Conservation (phyloP, 2,113 vertebrate genomes). For the Eulemur rufifrons region DNA sequence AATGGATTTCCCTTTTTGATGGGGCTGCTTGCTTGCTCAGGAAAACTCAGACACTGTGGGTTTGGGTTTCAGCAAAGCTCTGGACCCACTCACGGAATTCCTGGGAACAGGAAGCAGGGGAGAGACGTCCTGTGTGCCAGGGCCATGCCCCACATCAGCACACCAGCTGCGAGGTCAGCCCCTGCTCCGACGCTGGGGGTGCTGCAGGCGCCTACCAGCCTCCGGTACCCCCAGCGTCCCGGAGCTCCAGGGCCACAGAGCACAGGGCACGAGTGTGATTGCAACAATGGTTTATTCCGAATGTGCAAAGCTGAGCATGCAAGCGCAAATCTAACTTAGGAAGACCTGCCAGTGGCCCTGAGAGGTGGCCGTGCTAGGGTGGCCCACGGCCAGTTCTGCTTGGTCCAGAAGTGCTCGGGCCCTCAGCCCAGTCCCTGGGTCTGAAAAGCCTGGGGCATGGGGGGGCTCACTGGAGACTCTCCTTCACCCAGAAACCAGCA, state of each 20-base stretch:
- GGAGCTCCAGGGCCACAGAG: neutral
- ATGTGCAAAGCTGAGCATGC: constrained; percentile 44
- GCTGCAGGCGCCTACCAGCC: neutral
- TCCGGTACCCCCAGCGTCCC: neutral
- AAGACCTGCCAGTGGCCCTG: neutral
- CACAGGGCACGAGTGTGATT: neutral
- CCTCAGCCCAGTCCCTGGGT: neutral
- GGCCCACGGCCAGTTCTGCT: neutral
- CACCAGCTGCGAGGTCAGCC: neutral
- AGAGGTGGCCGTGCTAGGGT: neutral
- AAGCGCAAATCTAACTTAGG: neutral
- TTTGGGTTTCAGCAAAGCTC: neutral
- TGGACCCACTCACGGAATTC: neutral
- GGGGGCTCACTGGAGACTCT: neutral
- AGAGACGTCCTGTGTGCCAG: neutral
- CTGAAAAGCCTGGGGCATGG: neutral
- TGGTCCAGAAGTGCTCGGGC: neutral
- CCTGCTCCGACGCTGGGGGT: neutral
- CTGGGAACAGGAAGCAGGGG: neutral
- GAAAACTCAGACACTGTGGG: neutral
- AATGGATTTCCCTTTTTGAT: neutral
- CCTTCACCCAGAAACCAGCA: constrained; percentile 44
- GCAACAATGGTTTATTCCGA: constrained; percentile 63
- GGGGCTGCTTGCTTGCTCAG: neutral
- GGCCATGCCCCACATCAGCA: fast-evolving